Conservation (phyloP, 2,888 invertebrate species). For the Polymixis lichenea region DNA sequence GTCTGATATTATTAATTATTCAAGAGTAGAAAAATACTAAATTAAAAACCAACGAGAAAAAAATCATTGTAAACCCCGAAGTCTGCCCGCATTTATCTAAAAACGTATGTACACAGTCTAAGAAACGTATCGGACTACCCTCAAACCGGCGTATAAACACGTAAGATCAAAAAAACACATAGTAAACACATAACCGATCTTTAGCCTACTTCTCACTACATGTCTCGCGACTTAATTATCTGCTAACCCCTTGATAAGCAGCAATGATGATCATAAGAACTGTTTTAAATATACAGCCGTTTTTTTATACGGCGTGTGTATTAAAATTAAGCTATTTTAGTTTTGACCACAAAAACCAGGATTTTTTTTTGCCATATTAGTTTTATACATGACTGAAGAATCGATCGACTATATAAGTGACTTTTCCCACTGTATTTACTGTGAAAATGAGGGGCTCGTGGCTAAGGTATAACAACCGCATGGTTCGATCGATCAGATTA, state of each 20-base stretch:
- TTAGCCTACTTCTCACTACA: constrained; percentile 70
- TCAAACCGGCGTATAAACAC: constrained; percentile 53
- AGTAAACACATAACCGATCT: constrained; percentile 66
- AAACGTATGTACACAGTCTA: constrained; percentile 48
- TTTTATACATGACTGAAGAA: not conserved
- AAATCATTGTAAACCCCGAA: not conserved
- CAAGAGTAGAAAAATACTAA: constrained; percentile 44
- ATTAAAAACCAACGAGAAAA: not conserved
- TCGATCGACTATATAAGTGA: not conserved
- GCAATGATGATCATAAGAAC: constrained; percentile 47
- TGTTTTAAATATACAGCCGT: constrained; percentile 34
- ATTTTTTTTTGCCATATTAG: not conserved
- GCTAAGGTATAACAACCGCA: too few species aligned
- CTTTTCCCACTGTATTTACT: not conserved
- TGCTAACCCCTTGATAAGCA: constrained; percentile 51
- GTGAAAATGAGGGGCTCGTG: not conserved
- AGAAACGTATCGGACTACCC: constrained; percentile 35
- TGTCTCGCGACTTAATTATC: constrained; percentile 58
- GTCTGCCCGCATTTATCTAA: constrained; percentile 41
- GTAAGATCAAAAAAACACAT: constrained; percentile 61
- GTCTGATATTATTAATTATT: constrained; percentile 23
- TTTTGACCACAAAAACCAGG: not conserved
- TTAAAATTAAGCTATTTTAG: constrained; percentile 1
- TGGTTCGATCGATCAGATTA: too few species aligned
- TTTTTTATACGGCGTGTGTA: constrained; percentile 21